Base-by-base conservation (phyloP, 2,113 vertebrate species). In the Maccullochella peelii region DNA sequence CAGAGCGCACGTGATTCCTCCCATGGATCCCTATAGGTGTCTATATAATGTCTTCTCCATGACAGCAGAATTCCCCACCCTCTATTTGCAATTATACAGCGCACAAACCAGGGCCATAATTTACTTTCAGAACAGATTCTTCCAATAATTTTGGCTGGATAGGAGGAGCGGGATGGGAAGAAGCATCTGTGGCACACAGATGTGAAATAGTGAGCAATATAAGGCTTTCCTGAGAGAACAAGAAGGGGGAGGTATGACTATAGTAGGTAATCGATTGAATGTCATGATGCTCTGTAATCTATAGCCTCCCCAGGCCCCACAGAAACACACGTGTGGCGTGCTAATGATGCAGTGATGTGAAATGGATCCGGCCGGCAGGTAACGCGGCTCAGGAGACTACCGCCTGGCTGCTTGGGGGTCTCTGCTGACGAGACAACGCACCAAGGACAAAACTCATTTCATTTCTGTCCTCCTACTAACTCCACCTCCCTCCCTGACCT, bases 241-340 rank as follows among this genome's bases (percentile, higher is more conserved):
- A 72, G 30, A 38, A 25, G 11, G 67, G 25, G 63, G 23, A 55
- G 63, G 44, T 18, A 30, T 72, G 69, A 62, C 81, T 80, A n/a
- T 44, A 88, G 88, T 85, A 59, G 88, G 73, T 82, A 83, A 95
- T 95, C n/a, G 93, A 95, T 90, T 89, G 81, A 67, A 55, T 79
- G 85, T 77, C 89, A 77, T 68, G 82, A 77, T 55, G 58, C 77
- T 90, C 67, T 75, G 90, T 91, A 88, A 94, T 92, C 84, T 86
- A 91, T 84, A 91, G 67, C 73, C 69, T 90, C 85, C 73, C 81
- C 62, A 77, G 86, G 84, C 87, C 73, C 81, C 86, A 84, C 84
- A 75, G 82, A 76, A 87, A 73, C 65, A 89, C 85, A 87, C 74
- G 44, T 80, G 79, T 81, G 40, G 83, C 12, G 5, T 89, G 76